phyloP scores from a whole-genome alignment of 1,140 invertebrate species.

The Leptoteleia sp. region DNA sequence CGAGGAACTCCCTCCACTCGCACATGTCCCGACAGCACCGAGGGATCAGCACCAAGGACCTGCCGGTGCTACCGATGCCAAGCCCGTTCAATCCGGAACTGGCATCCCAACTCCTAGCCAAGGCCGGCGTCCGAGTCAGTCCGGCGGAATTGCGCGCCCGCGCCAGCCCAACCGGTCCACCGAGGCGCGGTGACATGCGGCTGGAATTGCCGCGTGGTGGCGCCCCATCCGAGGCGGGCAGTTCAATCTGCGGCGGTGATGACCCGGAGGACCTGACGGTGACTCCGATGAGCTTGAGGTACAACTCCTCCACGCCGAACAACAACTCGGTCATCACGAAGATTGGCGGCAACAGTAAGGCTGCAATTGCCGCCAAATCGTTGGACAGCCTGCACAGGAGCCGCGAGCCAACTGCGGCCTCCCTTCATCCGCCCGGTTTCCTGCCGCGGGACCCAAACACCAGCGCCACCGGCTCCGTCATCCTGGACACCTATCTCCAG shows the following conservation, averaged over 20 bases:
- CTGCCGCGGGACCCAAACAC: conserved; percentile 74
- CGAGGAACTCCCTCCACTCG: conserved; percentile 93
- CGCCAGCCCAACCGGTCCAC: conserved; percentile 91
- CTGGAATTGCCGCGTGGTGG: conserved; percentile 84
- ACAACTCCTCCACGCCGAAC: conserved; percentile 77
- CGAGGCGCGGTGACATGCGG: conserved; percentile 88
- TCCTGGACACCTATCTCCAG: conserved; percentile 92
- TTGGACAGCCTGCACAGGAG: conserved; percentile 81
- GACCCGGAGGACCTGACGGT: conserved; percentile 91
- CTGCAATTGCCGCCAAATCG: conserved; percentile 83
- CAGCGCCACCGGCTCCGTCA: conserved; percentile 86
- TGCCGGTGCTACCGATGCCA: conserved; percentile 94
- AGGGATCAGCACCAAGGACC: conserved; percentile 94
- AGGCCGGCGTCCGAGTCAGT: conserved; percentile 93
- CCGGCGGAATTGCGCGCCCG: conserved; percentile 89
- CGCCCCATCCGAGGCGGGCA: conserved; percentile 85
- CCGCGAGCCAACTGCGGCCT: conserved; percentile 81
- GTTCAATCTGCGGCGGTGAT: conserved; percentile 87
- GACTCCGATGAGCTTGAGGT: conserved; percentile 79
- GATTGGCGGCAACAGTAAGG: conserved; percentile 65
- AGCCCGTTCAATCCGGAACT: conserved; percentile 94
- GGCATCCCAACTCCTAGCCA: conserved; percentile 89
- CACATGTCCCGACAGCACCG: conserved; percentile 96
- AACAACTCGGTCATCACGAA: conserved; percentile 80
- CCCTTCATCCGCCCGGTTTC: conserved; percentile 60